Evolutionary conservation across 2,113 vertebrate genomes (phyloP), one percentile per base, ranked within the genome.

Genomic region (Psammodynastes pulverulentus): DNA sequence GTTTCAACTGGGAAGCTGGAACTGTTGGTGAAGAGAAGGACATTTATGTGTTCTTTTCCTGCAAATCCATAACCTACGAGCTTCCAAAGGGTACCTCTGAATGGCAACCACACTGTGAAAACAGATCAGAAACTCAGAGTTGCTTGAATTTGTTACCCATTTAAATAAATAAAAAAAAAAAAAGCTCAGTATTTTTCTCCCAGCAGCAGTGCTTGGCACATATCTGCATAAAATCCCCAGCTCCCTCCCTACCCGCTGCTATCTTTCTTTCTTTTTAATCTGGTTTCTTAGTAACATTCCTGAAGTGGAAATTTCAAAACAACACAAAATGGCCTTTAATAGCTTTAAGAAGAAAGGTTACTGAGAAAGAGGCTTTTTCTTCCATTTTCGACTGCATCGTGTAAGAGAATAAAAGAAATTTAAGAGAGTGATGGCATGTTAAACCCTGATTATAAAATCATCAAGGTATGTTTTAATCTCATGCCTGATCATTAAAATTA

Each of bases 301-400:
- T 94, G 21, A 93, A 94, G 72, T 91, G 53, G 90, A 95, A 94
- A 95, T 93, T 95, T 94, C 53, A 93, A 86, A 92, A 92, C 87
- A 94, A 93, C 94, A 51, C 17, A 53, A 94, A 94, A 72, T 89
- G 39, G 54, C 84, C 79, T 26, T 93, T 89, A 89, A 72, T 34
- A 92, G 9, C 45, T 92, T 93, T 84, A 56, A 62, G 93, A 67
- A 62, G 53, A 49, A 87, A 91, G 84, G 92, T 87, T 95, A 58
- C 89, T 93, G 93, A 94, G 89, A 79, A 84, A 87, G 34, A 67
- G 53, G 17, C 39, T 79, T 43, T 85, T 89, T 86, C 86, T 95
- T 94, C 95, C 91, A 49, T 91, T 96, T 96, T 91, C 91, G 46
- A 54, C 88, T 87, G 91, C 72, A 91, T 94, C 79, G 45, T 54